Base-by-base conservation (phyloP, 35 echinoderm and acorn worm species). In the Ophioderma brevispina region DNA sequence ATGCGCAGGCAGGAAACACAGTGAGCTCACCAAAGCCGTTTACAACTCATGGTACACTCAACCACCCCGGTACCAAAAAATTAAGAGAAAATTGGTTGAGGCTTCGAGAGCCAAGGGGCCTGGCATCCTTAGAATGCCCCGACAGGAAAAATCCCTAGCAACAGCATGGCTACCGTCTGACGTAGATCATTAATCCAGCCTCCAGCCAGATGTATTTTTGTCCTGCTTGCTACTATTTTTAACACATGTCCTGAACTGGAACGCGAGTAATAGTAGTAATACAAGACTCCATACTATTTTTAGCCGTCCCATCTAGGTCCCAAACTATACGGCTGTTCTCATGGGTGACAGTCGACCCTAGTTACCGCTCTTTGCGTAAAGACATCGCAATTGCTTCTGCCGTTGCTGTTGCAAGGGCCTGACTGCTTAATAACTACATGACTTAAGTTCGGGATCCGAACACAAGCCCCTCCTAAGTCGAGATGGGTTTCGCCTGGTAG, bases 101-200 rank as follows among this genome's bases (percentile, higher is more conserved):
- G 59, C 59, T 70, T 70, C 5, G 2, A 70, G 10, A 70, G 59
- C 59, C 59, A 70, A 25, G 59, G 59, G 59, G 59, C 59, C 59
- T 70, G 59, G 59, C 59, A 70, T 70, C 59, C 59, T 70, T 25
- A 70, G 59, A 70, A 70, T 70, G 59, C 59, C 59, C 59, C 59
- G 59, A 70, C 59, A 70, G 59, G 59, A 70, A 70, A 70, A 30
- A 70, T 70, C 59, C 59, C 15, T 70, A 70, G 59, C 59, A 70
- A 70, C 59, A 70, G 59, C 59, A 70, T 70, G 59, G 59, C 59
- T 70, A 70, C 59, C 10, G 59, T 70, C 59, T 70, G 59, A 70
- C 59, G 59, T 70, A 70, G 59, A 25, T 70, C 59, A 70, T 2
- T 70, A 70, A 70, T 70, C 59, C 59, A 70, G 59, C 59, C 59